Evolutionary conservation across 2,113 vertebrate species (phyloP).

Genomic region (Poecilia latipinna): DNA sequence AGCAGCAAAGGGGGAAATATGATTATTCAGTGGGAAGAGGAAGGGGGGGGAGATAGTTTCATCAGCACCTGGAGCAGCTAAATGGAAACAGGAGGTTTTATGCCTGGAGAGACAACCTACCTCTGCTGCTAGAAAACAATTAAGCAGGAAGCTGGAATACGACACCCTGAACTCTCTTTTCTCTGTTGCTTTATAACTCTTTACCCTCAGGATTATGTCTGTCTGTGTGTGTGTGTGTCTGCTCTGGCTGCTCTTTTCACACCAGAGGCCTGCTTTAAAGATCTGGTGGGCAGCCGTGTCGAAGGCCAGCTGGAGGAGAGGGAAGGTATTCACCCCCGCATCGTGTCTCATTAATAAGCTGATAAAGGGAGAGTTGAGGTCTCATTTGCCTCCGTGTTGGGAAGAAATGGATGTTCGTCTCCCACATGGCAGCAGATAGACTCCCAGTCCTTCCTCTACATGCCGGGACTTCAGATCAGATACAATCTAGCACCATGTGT

Average conservation of each 20-base stretch:
- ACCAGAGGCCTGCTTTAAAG: conserved; percentile 34
- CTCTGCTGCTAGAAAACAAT: conserved; percentile 77
- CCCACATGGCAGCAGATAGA: conserved; percentile 24
- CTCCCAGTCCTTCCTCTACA: neutral
- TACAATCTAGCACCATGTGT: neutral
- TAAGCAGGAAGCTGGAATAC: conserved; percentile 68
- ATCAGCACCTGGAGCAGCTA: conserved; percentile 79
- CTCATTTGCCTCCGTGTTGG: conserved; percentile 48
- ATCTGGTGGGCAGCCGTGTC: conserved; percentile 43
- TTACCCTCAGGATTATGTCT: conserved; percentile 15
- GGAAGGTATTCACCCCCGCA: conserved; percentile 45
- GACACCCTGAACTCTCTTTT: conserved; percentile 26
- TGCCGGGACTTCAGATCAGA: conserved; percentile 10
- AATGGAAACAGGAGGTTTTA: conserved; percentile 77
- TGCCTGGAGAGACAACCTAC: conserved; percentile 67
- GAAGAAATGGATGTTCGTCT: conserved; percentile 16
- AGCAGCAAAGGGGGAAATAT: conserved; percentile 68
- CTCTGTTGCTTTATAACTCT: conserved; percentile 20
- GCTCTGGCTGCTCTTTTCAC: conserved; percentile 13
- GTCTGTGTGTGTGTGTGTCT: conserved; percentile 7
- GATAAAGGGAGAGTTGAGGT: conserved; percentile 43
- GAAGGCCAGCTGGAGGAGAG: conserved; percentile 25
- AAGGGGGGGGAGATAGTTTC: conserved; percentile 67
- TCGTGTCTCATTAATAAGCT: conserved; percentile 48
- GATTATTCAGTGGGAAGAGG: conserved; percentile 64